Conservation (phyloP, 1,140 invertebrate species). For the Heliconius hewitsoni region DNA sequence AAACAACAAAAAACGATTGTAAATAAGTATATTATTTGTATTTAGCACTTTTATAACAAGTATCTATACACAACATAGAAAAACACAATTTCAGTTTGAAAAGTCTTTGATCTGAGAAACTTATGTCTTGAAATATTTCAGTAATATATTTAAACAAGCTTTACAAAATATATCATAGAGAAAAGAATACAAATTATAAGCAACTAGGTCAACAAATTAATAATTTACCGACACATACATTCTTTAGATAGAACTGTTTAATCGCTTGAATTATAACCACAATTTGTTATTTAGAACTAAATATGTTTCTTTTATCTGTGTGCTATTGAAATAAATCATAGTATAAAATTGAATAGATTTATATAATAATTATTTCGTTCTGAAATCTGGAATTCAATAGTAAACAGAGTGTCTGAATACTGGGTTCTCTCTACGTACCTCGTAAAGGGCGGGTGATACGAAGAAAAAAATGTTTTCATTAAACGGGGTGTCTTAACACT, state of each 20-base stretch:
- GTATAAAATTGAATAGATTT: not conserved
- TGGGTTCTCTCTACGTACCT: too few relatives aligned
- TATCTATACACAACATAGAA: not conserved
- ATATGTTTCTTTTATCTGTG: not conserved
- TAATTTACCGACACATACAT: not conserved
- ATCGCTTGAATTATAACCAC: not conserved
- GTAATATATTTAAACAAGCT: not conserved
- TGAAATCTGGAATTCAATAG: too few relatives aligned
- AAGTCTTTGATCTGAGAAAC: slow-evolving; percentile 10
- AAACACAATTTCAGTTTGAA: not conserved
- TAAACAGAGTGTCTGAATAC: too few relatives aligned
- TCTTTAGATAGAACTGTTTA: slow-evolving; percentile 11
- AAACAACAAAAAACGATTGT: not conserved
- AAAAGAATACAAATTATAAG: slow-evolving; percentile 8
- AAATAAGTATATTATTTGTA: not conserved
- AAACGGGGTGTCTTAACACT: too few relatives aligned
- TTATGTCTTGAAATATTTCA: not conserved
- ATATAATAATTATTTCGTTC: too few relatives aligned
- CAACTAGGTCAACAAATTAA: slow-evolving; percentile 7
- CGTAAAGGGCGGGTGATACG: too few relatives aligned
- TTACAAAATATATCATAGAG: slow-evolving; percentile 1
- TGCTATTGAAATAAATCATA: not conserved
- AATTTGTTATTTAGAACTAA: slow-evolving; percentile 5
- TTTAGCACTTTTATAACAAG: not conserved
- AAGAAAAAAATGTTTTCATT: too few relatives aligned